Base-by-base conservation (phyloP, 2,888 invertebrate species). In the Frankliniella intonsa region DNA sequence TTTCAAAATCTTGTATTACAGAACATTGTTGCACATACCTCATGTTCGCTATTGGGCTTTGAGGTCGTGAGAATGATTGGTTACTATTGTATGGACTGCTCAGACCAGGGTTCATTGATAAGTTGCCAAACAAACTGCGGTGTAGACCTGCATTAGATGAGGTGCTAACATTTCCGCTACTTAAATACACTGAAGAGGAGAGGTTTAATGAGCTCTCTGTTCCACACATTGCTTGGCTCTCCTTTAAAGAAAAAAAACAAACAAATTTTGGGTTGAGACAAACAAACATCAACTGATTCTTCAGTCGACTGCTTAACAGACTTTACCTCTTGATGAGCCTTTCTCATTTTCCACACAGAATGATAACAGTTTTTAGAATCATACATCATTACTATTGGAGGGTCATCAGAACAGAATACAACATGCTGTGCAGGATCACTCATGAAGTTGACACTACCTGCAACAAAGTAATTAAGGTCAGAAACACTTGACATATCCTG, bases 371-470 rank as follows among this genome's bases (percentile, higher is more conserved):
- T 89, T 86, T 93, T 92, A 84, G 91, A 91, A 87, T 97, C 95
- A 85, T 94, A 97, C 0, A 95, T 87, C 84, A 98, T 89, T 83
- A 95, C 93, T 81, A 98, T 90, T 85, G 97, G 96, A 0, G 95
- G 95, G 82, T 93, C 90, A 38, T 92, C 91, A 86, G 91, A 92
- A 0, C 95, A 93, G 86, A 93, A 96, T 81, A 97, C 92, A 11
- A 97, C 92, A 87, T 92, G 91, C 81, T 92, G 88, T 83, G 88
- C 88, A 50, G 88, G 87, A 85, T 91, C 90, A 84, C 88, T 89
- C 87, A 91, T 88, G 84, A 90, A 89, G 38, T 86, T 84, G 62
- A 87, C 83, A 82, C 84, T 85, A 81, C 87, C 88, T 89, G 84
- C 80, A 85, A 85, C 81, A 83, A 55, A 81, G 17, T 19, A 82